These are phyloP conservation scores for Norana najaformis DNA, from an alignment of 2,888 invertebrate genomes.

Conservation along the genomic window DNA sequence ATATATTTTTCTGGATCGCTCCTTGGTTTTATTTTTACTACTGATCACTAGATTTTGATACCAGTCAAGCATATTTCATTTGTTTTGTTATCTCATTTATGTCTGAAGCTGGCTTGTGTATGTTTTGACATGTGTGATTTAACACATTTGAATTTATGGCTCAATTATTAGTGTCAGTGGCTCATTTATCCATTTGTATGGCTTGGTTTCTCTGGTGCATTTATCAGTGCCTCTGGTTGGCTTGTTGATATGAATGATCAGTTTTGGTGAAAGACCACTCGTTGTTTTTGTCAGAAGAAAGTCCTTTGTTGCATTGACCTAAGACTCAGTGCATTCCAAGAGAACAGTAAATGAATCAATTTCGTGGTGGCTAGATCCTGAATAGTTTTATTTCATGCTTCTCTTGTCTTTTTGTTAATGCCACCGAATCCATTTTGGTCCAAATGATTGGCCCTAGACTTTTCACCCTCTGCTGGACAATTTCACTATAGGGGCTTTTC, in stretches of 20 bases:
- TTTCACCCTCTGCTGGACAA: too few species aligned
- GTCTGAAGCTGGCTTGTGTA: neutral
- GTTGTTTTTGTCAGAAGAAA: conserved; percentile 1
- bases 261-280: neutral
- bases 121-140: neutral
- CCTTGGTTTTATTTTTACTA: neutral
- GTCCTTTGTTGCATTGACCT: neutral
- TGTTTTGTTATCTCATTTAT: neutral
- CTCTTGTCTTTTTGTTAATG: neutral
- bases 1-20: neutral
- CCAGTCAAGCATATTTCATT: neutral
- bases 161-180: neutral
- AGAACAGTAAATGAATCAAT: neutral
- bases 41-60: neutral
- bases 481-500: neutral
- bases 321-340: neutral
- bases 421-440: neutral
- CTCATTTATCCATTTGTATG: neutral
- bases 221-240: neutral
- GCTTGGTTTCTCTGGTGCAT: neutral
- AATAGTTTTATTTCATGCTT: neutral
- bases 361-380: neutral
- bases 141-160: neutral
- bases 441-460: neutral
- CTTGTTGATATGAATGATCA: neutral